A percentile compares a stretch with the other conserved stretches of the same genome.
Evolutionary conservation across 2,113 vertebrate species (phyloP).

Genomic region (Galeopterus variegatus): DNA sequence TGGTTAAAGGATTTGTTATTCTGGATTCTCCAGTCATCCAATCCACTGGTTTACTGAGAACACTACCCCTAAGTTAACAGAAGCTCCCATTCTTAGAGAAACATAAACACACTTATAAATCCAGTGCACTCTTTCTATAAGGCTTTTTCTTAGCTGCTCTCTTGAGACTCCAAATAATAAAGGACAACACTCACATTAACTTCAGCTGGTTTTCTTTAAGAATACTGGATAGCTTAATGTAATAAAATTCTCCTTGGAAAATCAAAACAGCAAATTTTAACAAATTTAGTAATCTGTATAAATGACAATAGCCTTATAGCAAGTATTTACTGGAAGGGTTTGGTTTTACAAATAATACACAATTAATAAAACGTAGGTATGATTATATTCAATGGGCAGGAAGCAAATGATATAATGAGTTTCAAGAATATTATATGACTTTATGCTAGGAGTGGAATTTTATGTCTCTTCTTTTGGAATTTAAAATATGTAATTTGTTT

Average conservation of each 20-base stretch:
- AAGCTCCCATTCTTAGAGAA: slow-evolving; percentile 88
- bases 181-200: slow-evolving; percentile 24
- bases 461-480: slow-evolving; percentile 81
- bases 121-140: slow-evolving; percentile 87
- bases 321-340: slow-evolving; percentile 86
- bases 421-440: slow-evolving; percentile 83
- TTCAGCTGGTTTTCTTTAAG: slow-evolving; percentile 43
- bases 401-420: slow-evolving; percentile 84
- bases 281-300: slow-evolving; percentile 43
- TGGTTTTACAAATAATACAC: slow-evolving; percentile 84
- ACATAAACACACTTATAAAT: slow-evolving; percentile 82
- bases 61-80: slow-evolving; percentile 89
- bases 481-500: slow-evolving; percentile 76
- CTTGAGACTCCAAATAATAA: background rate
- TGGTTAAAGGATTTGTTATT: slow-evolving; percentile 60
- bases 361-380: slow-evolving; percentile 84
- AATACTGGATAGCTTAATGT: slow-evolving; percentile 14
- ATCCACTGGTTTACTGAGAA: slow-evolving; percentile 70
- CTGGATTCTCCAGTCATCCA: slow-evolving; percentile 79
- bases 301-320: slow-evolving; percentile 87
- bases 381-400: slow-evolving; percentile 83
- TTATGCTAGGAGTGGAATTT: slow-evolving; percentile 82
- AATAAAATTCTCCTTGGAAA: slow-evolving; percentile 56
- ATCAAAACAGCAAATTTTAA: slow-evolving; percentile 64
- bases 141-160: slow-evolving; percentile 80